These are phyloP conservation scores for Hycleus phaleratus DNA, from an alignment of 1,140 invertebrate species.

Conservation along the genomic window DNA sequence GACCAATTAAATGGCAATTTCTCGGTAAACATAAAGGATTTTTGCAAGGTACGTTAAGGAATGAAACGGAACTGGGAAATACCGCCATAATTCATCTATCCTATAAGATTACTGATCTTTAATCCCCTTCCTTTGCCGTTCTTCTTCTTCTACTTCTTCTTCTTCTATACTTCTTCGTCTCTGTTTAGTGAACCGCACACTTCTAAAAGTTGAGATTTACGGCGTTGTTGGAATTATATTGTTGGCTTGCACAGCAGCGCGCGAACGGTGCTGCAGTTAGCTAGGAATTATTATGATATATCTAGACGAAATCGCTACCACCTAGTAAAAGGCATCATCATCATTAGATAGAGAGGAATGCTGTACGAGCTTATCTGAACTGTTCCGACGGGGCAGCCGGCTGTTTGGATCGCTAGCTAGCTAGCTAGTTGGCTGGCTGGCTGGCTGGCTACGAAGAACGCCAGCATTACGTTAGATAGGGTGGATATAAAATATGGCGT, in stretches of 20 bases:
- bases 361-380: conserved; percentile 29
- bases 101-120: conserved; percentile 67
- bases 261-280: conserved; percentile 40
- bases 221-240: conserved; percentile 54
- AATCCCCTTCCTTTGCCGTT: conserved; percentile 50
- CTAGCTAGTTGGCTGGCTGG: no score
- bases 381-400: conserved; percentile 24
- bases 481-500: conserved; percentile 61
- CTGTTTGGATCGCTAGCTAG: no score
- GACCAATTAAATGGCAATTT: conserved; percentile 41
- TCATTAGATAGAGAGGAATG: conserved; percentile 26
- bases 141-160: conserved; percentile 3
- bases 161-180: conserved; percentile 2
- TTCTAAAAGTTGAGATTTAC: conserved; percentile 66
- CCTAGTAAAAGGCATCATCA: conserved; percentile 24
- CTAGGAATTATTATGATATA: conserved; percentile 48
- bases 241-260: conserved; percentile 44
- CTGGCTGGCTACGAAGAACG: conserved; percentile 17
- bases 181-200: conserved; percentile 43
- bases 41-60: conserved; percentile 40
- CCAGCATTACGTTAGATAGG: conserved; percentile 37
- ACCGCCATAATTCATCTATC: conserved; percentile 55
- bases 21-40: conserved; percentile 41
- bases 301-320: conserved; percentile 43
- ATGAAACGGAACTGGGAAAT: conserved; percentile 39